These are phyloP conservation scores for Remorina albescens DNA, from an alignment of 2,797 vertebrate genomes.

Conservation along the genomic window DNA sequence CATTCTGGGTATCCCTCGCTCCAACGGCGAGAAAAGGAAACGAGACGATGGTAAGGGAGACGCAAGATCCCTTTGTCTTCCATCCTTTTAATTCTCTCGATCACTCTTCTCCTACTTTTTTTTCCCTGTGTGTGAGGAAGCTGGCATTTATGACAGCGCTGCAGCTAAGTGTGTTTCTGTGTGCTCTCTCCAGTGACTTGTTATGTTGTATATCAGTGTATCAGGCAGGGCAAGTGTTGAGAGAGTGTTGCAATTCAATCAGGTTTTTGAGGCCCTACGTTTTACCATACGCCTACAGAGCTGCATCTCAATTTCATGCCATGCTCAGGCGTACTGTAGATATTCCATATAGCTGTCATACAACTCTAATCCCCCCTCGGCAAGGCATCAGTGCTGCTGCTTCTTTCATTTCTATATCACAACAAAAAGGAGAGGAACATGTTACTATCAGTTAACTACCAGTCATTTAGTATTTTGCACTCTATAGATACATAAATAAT, in stretches of 20 bases:
- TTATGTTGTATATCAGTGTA: conserved; percentile 82
- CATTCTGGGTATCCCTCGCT: conserved; percentile 99
- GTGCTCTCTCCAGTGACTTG: conserved; percentile 83
- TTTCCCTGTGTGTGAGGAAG: conserved; percentile 69
- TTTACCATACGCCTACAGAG: conserved; percentile 75
- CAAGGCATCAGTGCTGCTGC: conserved; percentile 58
- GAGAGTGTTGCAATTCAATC: conserved; percentile 80
- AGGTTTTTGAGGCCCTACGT: conserved; percentile 73
- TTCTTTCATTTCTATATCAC: conserved; percentile 46
- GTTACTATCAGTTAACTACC: conserved; percentile 33
- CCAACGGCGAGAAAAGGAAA: conserved; percentile 99
- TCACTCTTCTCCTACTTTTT: conserved; percentile 73
- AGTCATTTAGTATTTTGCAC: conserved; percentile 23
- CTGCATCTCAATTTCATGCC: conserved; percentile 81
- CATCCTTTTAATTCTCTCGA: conserved; percentile 71
- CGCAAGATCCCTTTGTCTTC: conserved; percentile 54
- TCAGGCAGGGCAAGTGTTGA: conserved; percentile 71
- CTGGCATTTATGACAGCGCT: conserved; percentile 82
- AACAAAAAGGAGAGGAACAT: conserved; percentile 44
- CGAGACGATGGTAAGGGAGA: conserved; percentile 96
- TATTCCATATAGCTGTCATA: conserved; percentile 79
- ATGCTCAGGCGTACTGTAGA: conserved; percentile 70
- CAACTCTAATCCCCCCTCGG: conserved; percentile 72
- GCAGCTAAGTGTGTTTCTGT: conserved; percentile 76
- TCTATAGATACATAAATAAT: conserved; percentile 4